Conservation (phyloP, 2,888 invertebrate species). For the Erynnis tages region DNA sequence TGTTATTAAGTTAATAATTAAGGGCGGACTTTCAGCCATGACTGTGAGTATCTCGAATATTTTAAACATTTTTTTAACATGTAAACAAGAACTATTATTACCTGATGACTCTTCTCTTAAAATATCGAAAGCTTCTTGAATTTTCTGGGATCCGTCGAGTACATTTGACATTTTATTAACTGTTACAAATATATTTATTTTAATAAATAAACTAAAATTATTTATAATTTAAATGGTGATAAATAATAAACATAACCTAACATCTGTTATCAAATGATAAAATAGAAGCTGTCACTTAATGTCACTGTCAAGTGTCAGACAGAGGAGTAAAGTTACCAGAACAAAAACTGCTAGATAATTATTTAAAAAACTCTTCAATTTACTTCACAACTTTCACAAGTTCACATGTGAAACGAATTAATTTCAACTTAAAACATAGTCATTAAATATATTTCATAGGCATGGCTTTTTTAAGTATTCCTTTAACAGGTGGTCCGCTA, state of each 20-base stretch:
- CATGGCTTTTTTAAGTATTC: constrained; percentile 75
- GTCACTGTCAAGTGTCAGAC: too few species aligned
- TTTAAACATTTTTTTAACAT: too few species aligned
- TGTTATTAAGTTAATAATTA: neutral
- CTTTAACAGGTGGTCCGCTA: constrained; percentile 52
- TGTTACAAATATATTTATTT: neutral
- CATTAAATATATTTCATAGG: constrained; percentile 69
- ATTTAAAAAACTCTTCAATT: too few species aligned
- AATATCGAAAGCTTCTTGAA: constrained; percentile 45
- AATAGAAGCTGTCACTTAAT: too few species aligned
- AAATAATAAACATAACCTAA: too few species aligned
- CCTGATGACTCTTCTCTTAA: constrained; percentile 62
- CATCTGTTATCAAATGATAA: too few species aligned
- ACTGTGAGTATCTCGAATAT: too few species aligned
- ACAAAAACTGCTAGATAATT: too few species aligned
- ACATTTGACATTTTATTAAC: constrained; percentile 23
- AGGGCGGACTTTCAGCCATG: too few species aligned
- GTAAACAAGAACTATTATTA: constrained; percentile 32
- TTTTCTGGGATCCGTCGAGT: constrained; percentile 8
- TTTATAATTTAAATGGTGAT: too few species aligned
- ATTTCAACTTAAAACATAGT: neutral
- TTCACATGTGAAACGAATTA: neutral
- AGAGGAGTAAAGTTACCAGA: too few species aligned
- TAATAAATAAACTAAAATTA: neutral
- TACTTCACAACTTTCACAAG: too few species aligned